Base-by-base conservation (phyloP, 2,888 invertebrate species). In the Thymelicus sylvestris region DNA sequence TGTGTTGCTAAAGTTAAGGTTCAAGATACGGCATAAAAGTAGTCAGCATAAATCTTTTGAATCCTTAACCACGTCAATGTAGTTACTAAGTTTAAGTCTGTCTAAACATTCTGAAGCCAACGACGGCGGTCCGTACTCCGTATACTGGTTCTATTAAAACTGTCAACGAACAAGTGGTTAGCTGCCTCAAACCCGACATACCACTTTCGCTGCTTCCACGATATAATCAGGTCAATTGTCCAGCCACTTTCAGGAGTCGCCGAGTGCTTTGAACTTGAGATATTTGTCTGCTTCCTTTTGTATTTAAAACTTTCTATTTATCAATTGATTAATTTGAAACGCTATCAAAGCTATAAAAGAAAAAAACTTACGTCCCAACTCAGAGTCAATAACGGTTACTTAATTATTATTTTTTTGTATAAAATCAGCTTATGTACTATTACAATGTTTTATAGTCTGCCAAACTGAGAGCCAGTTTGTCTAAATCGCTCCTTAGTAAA, bases 181-280 rank as follows among this genome's bases (percentile, higher is more conserved):
- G 48, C 48, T 19, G 41, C 67, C 72, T 74, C 71, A 63, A 66
- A 75, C 72, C 66, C 24, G 76, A 71, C 72, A 71, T 69, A 70
- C 76, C 73, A 76, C 76, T 76, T 76, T 75, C 75, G 74, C 75
- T 74, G 72, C 68, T 72, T 73, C 73, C 73, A 72, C 68, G 67
- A 67, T 71, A 70, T 47, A 75, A 76, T 74, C 71, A 69, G 76
- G 73, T 75, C 74, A 76, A 61, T 63, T 61, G 67, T 66, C 63
- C 70, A 67, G n/a, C 44, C 52, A 47, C 57, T 71, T 68, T 66
- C 50, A 68, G 74, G 74, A 72, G 57, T 71, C 47, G 19, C 47
- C 38, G 63, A 70, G 69, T 64, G 69, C 69, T 70, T 70, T 70
- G 69, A 65, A 70, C 69, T 70, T 64, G 69, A 70, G 50, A 67